A percentile compares a stretch with the other conserved stretches of the same genome.
Evolutionary conservation across 23 tunicate species (phyloP).

Genomic region (Halocynthia roretzi): DNA sequence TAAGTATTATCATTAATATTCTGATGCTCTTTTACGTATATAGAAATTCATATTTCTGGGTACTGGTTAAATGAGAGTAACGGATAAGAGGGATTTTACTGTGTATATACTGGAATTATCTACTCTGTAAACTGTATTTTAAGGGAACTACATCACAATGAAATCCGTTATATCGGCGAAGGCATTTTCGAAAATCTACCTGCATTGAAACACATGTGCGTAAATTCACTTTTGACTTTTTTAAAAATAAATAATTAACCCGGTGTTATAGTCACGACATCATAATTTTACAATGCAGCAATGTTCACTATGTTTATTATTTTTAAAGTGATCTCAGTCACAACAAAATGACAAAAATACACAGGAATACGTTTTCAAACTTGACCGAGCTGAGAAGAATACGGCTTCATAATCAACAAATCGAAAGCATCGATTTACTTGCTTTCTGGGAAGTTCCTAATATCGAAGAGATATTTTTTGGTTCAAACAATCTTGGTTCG

Average conservation of each 20-base stretch:
- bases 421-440: conserved; percentile 21
- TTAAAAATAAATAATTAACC: neutral
- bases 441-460: conserved; percentile 21
- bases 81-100: too few species aligned
- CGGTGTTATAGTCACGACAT: neutral
- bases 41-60: too few species aligned
- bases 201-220: conserved; percentile 21
- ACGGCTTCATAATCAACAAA: conserved; percentile 24
- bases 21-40: neutral
- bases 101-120: too few species aligned
- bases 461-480: conserved; percentile 6
- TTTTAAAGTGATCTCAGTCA: conserved; percentile 19
- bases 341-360: conserved; percentile 22
- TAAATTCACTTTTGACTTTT: neutral
- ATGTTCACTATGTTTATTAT: too few species aligned
- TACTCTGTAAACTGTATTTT: neutral
- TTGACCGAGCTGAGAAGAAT: conserved; percentile 8
- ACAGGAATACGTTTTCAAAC: conserved; percentile 4
- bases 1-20: too few species aligned
- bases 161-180: conserved; percentile 2
- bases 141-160: conserved; percentile 22
- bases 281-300: neutral
- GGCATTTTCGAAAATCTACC: conserved; percentile 15
- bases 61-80: too few species aligned
- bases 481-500: conserved; percentile 7